Conservation (phyloP, 2,888 invertebrate species). For the Oligia fasciuncula region DNA sequence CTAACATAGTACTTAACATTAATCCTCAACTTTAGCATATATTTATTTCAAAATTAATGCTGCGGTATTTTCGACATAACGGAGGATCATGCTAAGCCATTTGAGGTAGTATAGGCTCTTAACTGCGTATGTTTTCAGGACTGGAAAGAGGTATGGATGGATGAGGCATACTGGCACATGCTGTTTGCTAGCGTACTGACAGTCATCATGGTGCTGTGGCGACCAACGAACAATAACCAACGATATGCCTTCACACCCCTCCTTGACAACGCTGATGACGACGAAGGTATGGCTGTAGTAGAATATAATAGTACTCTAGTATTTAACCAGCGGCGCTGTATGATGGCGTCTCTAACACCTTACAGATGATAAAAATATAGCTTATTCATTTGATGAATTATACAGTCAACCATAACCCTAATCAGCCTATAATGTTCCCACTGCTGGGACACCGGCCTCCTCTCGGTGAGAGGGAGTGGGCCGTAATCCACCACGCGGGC, state of each 20-base stretch:
- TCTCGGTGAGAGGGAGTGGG: too few species aligned
- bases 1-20: too few species aligned
- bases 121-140: conserved; percentile 85
- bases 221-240: conserved; percentile 98
- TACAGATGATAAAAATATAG: background rate
- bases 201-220: conserved; percentile 98
- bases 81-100: too few species aligned
- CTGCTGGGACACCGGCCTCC: too few species aligned
- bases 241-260: conserved; percentile 98
- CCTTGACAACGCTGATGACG: conserved; percentile 95
- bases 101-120: background rate
- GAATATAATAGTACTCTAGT: background rate
- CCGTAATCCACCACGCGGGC: too few species aligned
- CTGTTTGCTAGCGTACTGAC: conserved; percentile 96
- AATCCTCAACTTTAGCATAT: too few species aligned
- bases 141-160: conserved; percentile 98
- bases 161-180: conserved; percentile 98
- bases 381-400: background rate
- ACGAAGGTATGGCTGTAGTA: conserved; percentile 90
- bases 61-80: too few species aligned
- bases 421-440: too few species aligned
- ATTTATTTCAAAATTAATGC: too few species aligned
- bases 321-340: background rate
- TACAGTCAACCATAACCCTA: too few species aligned
- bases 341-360: background rate